Conservation (phyloP, 2,888 invertebrate genomes). For the Sinhomidia bicolor region DNA sequence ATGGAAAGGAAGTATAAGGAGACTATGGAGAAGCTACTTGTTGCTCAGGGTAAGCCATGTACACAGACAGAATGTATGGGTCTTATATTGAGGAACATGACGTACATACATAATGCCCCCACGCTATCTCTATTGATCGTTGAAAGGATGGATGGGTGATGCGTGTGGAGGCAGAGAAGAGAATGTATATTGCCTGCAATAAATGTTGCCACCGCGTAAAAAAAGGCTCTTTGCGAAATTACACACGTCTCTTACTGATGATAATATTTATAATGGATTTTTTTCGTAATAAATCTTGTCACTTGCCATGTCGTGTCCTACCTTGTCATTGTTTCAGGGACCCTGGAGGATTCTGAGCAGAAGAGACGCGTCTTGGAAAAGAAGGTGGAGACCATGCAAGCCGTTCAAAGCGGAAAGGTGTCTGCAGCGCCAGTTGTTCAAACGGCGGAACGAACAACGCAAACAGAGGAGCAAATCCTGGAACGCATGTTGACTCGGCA, state of each 20-base stretch:
- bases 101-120: too few species aligned
- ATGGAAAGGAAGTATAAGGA: conserved; percentile 84
- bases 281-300: not conserved
- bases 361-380: conserved; percentile 90
- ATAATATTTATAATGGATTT: conserved; percentile 42
- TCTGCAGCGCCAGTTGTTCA: conserved; percentile 74
- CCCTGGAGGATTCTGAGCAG: conserved; percentile 88
- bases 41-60: conserved; percentile 63
- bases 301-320: not conserved
- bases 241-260: not conserved
- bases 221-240: conserved; percentile 34
- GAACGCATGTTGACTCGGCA: conserved; percentile 75
- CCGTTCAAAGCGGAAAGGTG: conserved; percentile 81
- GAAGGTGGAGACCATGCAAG: conserved; percentile 87
- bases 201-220: too few species aligned
- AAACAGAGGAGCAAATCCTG: conserved; percentile 78
- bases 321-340: conserved; percentile 1
- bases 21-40: conserved; percentile 84
- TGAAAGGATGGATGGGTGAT: too few species aligned
- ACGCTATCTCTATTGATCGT: too few species aligned
- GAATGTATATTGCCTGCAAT: too few species aligned
- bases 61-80: not conserved
- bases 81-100: not conserved
- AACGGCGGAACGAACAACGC: conserved; percentile 78
- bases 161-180: too few species aligned